Base-by-base conservation (phyloP, 2,888 invertebrate species). In the Ichneumoninae sp. region DNA sequence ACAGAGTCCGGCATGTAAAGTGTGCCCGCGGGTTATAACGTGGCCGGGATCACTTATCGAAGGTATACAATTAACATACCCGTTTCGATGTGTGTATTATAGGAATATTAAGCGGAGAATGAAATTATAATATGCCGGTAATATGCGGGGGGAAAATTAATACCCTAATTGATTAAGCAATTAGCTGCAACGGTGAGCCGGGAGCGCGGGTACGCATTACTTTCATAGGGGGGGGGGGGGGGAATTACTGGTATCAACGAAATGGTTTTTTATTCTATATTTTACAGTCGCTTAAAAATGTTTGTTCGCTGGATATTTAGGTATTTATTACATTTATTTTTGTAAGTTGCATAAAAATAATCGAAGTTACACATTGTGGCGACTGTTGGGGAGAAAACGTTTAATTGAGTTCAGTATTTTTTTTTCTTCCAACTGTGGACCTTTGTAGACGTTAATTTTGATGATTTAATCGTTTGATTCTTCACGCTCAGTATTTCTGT, bases 121-220 rank as follows among this genome's bases (percentile, higher is more conserved):
- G 66, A 80, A 47, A 47, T 47, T 16, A 47, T 47, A 47, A 76
- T 52, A 66, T 69, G 66, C 73, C 79, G 60, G 70, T 71, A 70
- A 60, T 71, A 52, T n/a, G 71, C 13, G 44, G 44, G 75, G 66
- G 44, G 40, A 63, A 60, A 71, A 81, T 85, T 81, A 85, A 81
- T 85, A 71, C 71, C 16, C 50, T 76, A 82, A 80, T 82, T 82
- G 79, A 79, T 85, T 76, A 71, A 79, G 76, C 71, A 82, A 85
- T 85, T 82, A 85, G 71, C 30, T 66, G 75, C 57, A 78, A 47
- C 71, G 50, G 83, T 60, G 83, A 81, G 57, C 47, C 69, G 63
- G 19, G 63, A 19, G 8, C 40, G 74, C 19, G n/a, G n/a, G 68
- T 65, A 47, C 4, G 50, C 4, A 10, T 16, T 13, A 60, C 74